Conservation (phyloP, 2,113 vertebrate species). For the Xenotilapia caudafasciata region DNA sequence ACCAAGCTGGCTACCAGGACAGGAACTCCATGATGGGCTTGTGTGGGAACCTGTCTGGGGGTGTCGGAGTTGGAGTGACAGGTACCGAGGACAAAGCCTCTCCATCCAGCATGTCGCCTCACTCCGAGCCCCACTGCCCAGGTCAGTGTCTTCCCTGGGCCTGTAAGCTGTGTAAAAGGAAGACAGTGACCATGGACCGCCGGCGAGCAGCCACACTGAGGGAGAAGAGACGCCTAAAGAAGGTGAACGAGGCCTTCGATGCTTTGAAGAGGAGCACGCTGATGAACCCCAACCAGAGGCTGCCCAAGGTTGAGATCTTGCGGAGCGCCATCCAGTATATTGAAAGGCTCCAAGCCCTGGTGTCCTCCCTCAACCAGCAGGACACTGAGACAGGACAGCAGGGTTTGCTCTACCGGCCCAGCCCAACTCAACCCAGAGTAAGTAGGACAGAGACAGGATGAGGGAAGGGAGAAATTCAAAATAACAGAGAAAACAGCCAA, state of each 20-base stretch:
- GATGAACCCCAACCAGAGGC: slow-evolving; percentile 95
- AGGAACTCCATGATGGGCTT: slow-evolving; percentile 77
- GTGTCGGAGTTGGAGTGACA: slow-evolving; percentile 41
- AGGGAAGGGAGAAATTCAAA: neutral
- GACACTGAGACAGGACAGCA: slow-evolving; percentile 83
- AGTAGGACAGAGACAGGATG: slow-evolving; percentile 57
- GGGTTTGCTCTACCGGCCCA: slow-evolving; percentile 74
- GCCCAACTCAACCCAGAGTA: slow-evolving; percentile 73
- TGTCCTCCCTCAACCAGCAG: slow-evolving; percentile 94
- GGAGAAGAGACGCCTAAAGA: slow-evolving; percentile 93
- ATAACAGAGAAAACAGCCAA: neutral
- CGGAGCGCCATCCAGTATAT: slow-evolving; percentile 98
- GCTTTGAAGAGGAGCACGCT: slow-evolving; percentile 95
- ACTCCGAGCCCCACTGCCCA: slow-evolving; percentile 83
- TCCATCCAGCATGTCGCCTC: slow-evolving; percentile 68
- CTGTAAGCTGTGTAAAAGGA: slow-evolving; percentile 93
- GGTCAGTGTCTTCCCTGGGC: slow-evolving; percentile 97
- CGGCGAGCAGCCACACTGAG: slow-evolving; percentile 88
- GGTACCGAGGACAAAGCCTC: slow-evolving; percentile 85
- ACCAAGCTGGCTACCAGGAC: slow-evolving; percentile 80
- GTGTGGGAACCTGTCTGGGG: slow-evolving; percentile 73
- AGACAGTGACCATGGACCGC: slow-evolving; percentile 90
- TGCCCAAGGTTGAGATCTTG: slow-evolving; percentile 98
- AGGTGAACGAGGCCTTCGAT: slow-evolving; percentile 98
- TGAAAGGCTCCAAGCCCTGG: slow-evolving; percentile 90